phyloP scores from a whole-genome alignment of 2,113 vertebrate species.

The Apodemus sylvaticus region DNA sequence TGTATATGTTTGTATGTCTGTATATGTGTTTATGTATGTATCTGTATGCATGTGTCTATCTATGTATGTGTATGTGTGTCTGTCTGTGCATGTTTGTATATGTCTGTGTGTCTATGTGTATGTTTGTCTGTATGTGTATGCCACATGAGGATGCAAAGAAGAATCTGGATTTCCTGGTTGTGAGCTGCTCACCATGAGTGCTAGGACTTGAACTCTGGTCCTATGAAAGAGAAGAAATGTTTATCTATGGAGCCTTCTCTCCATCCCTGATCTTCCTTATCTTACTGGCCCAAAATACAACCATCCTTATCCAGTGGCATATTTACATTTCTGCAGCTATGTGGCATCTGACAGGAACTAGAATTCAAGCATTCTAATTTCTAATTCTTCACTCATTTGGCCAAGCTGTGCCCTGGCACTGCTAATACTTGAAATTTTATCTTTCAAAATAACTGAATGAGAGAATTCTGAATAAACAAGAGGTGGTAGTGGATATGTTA shows the following conservation, averaged over 20 bases:
- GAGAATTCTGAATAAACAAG: not conserved
- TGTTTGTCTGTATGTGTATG: not conserved
- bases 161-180: not conserved
- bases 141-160: not conserved
- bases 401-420: not conserved
- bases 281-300: conserved; percentile 8
- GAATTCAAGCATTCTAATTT: not conserved
- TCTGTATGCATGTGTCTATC: not conserved
- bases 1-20: not conserved
- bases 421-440: not conserved
- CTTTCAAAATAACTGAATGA: not conserved
- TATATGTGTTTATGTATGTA: not conserved
- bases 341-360: not conserved
- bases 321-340: not conserved
- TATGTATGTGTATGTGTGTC: not conserved
- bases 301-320: not conserved
- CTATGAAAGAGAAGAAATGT: not conserved
- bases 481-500: not conserved
- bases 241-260: not conserved
- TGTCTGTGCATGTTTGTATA: not conserved
- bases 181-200: not conserved
- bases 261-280: not conserved
- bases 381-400: not conserved
- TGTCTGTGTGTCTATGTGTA: not conserved
- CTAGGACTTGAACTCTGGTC: not conserved